A percentile compares a stretch with the other conserved stretches of the same genome.
phyloP scores from a whole-genome alignment of 2,113 vertebrate genomes.

The Chrysochloris asiatica region DNA sequence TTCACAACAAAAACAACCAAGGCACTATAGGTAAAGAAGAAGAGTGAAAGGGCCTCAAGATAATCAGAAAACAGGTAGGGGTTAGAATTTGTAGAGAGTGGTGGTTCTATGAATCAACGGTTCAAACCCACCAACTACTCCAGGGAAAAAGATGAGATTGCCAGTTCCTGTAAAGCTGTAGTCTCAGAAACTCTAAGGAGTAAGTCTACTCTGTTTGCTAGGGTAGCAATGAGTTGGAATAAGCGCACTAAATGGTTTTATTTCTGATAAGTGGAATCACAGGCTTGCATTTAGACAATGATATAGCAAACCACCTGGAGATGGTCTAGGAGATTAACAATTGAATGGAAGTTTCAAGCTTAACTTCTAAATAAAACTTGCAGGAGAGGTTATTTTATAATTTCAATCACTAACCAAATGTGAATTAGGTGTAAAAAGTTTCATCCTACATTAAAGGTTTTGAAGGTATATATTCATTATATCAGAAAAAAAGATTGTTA shows the following conservation, averaged over 20 bases:
- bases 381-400: neutral
- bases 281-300: neutral
- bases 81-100: neutral
- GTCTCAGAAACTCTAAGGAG: too few relatives aligned
- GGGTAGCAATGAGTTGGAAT: too few relatives aligned
- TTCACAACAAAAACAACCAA: too few relatives aligned
- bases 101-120: too few relatives aligned
- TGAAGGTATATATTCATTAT: constrained; percentile 54
- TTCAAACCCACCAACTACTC: too few relatives aligned
- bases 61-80: neutral
- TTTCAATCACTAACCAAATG: constrained; percentile 43
- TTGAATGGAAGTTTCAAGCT: neutral
- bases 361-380: constrained; percentile 10
- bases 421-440: constrained; percentile 41
- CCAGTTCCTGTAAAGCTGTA: too few relatives aligned
- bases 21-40: neutral
- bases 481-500: constrained; percentile 34
- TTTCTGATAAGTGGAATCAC: neutral
- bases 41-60: neutral
- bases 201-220: too few relatives aligned
- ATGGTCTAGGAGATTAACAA: neutral
- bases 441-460: neutral
- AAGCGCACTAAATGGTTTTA: neutral
- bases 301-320: neutral
- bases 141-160: too few relatives aligned